A percentile compares a stretch with the other conserved stretches of the same genome.
Conservation (phyloP, 1,140 invertebrate genomes). For the Theocolax elegans region DNA sequence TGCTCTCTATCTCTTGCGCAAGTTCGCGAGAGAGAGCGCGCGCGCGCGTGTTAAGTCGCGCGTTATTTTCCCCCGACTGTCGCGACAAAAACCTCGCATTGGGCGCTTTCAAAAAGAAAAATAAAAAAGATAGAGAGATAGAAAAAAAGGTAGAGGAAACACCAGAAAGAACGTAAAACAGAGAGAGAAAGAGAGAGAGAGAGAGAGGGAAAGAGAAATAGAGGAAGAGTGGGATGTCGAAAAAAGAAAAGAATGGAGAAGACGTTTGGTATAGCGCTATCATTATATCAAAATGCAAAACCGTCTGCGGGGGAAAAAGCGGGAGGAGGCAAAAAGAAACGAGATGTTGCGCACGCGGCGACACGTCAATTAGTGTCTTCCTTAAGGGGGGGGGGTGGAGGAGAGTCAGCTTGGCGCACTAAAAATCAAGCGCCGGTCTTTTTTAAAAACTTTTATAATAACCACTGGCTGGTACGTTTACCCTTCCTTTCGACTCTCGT, state of each 20-base stretch:
- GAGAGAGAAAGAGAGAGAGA: neutral
- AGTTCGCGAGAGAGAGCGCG: too few species aligned
- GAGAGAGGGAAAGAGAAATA: neutral
- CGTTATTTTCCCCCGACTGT: neutral
- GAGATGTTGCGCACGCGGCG: too few species aligned
- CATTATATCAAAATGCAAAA: conserved; percentile 15
- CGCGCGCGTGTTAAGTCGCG: neutral
- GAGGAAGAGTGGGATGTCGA: neutral
- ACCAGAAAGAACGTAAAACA: neutral
- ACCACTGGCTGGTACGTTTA: too few species aligned
- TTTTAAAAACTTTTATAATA: too few species aligned
- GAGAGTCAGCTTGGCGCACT: neutral
- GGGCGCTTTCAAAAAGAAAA: too few species aligned
- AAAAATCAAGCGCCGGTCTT: neutral
- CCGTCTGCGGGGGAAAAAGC: neutral
- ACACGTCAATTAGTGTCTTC: neutral
- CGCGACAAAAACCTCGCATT: neutral
- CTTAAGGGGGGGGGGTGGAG: too few species aligned
- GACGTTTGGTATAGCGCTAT: neutral
- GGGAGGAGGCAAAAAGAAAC: too few species aligned
- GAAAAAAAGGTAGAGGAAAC: neutral
- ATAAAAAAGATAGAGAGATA: too few species aligned
- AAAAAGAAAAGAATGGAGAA: neutral
- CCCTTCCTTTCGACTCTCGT: too few species aligned
- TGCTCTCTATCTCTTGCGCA: too few species aligned